Percentiles rank a stretch among this genome's conserved stretches.
These are phyloP conservation scores for Natrix natrix DNA, from an alignment of 2,797 vertebrate species.

Conservation along the genomic window DNA sequence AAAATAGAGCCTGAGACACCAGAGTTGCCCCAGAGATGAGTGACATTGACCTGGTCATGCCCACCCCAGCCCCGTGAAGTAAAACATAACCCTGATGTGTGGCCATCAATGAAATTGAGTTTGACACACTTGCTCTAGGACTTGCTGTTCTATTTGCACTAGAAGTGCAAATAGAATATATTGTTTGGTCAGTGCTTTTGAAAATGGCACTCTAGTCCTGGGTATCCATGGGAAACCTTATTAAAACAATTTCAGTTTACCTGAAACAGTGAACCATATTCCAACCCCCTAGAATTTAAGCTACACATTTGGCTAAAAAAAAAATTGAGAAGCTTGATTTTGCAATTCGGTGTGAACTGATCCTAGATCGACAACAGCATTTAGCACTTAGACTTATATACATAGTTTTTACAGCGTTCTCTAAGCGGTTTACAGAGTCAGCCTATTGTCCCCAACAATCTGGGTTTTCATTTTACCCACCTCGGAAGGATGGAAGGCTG, in stretches of 20 bases:
- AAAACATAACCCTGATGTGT: no score
- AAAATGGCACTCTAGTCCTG: not conserved
- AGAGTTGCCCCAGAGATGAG: no score
- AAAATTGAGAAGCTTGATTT: not conserved
- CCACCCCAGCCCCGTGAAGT: no score
- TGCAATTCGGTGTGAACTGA: not conserved
- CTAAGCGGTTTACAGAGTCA: no score
- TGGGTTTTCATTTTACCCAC: no score
- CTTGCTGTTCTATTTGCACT: not conserved
- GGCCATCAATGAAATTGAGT: no score
- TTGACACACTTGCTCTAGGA: not conserved
- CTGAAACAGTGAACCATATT: not conserved
- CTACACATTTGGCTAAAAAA: not conserved
- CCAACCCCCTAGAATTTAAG: not conserved
- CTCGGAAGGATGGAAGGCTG: no score
- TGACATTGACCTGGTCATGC: no score
- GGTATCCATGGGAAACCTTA: not conserved
- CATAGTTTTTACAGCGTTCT: no score
- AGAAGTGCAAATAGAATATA: not conserved
- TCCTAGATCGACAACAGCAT: not conserved
- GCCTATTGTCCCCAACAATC: no score
- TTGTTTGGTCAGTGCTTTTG: not conserved
- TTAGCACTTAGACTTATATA: no score
- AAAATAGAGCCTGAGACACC: no score
- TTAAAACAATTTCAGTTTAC: not conserved